A percentile compares a stretch with the other conserved stretches of the same genome.
Conservation (phyloP, 2,888 invertebrate genomes). For the Prenolepis imparis region DNA sequence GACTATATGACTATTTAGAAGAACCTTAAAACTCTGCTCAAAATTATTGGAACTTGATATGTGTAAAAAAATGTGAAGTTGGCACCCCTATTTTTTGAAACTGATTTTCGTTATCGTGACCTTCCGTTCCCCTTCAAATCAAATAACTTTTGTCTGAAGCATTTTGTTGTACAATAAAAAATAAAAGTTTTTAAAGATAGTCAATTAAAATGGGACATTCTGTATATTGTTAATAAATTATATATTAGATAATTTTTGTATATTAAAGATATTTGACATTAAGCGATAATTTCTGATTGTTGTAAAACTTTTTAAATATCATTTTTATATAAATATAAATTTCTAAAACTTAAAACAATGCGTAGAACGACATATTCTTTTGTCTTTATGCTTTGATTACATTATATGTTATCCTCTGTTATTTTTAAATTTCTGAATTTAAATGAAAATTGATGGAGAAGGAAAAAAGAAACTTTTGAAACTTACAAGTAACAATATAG, state of each 20-base stretch:
- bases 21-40: too few species aligned
- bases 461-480: not conserved
- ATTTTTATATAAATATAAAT: slow-evolving; percentile 13
- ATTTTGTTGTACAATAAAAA: too few species aligned
- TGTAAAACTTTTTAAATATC: not conserved
- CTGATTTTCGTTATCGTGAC: too few species aligned
- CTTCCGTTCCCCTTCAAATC: too few species aligned
- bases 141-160: too few species aligned
- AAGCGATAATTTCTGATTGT: not conserved
- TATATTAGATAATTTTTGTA: not conserved
- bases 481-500: not conserved
- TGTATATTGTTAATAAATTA: too few species aligned
- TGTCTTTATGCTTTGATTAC: not conserved
- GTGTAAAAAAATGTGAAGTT: too few species aligned
- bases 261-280: not conserved
- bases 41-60: too few species aligned
- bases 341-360: not conserved
- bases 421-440: slow-evolving; percentile 15
- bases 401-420: not conserved
- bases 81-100: too few species aligned
- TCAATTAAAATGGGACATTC: too few species aligned
- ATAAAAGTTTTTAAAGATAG: too few species aligned
- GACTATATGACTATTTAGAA: too few species aligned
- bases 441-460: not conserved
- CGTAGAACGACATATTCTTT: not conserved